Percentiles rank a stretch among this genome's conserved stretches.
phyloP scores from a whole-genome alignment of 1,140 invertebrate genomes.

The Drosophila ogumai region DNA sequence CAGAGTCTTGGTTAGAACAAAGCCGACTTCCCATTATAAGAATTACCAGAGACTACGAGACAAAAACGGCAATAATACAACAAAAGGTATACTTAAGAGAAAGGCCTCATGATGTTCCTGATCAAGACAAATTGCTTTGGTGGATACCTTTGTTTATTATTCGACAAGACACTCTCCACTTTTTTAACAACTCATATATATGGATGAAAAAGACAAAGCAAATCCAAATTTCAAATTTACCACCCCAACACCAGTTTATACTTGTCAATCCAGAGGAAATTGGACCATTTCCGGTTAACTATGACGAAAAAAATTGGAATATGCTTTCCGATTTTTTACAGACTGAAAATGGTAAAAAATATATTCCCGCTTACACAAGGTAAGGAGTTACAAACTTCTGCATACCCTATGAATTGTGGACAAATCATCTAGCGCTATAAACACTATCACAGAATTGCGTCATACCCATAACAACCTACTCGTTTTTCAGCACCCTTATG shows the following conservation, averaged over 20 bases:
- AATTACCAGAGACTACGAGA: conserved; percentile 89
- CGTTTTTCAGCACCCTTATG: no score
- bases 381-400: conserved; percentile 6
- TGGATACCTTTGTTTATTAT: conserved; percentile 89
- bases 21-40: conserved; percentile 92
- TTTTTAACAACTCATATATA: conserved; percentile 85
- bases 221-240: conserved; percentile 86
- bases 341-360: conserved; percentile 85
- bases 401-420: neutral
- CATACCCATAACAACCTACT: no score
- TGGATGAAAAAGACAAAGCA: conserved; percentile 88
- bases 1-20: conserved; percentile 92
- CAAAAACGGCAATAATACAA: conserved; percentile 87
- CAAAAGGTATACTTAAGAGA: conserved; percentile 91
- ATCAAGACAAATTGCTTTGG: conserved; percentile 88
- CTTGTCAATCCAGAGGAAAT: conserved; percentile 93
- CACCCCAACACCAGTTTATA: conserved; percentile 87
- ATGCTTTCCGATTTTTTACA: conserved; percentile 88
- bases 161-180: conserved; percentile 86
- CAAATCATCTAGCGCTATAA: neutral
- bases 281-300: conserved; percentile 93
- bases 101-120: conserved; percentile 88
- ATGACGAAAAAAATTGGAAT: conserved; percentile 92
- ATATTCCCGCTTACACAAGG: conserved; percentile 89
- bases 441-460: no score